Evolutionary conservation across 2,113 vertebrate species (phyloP).

Genomic region (Pluvialis apricaria): DNA sequence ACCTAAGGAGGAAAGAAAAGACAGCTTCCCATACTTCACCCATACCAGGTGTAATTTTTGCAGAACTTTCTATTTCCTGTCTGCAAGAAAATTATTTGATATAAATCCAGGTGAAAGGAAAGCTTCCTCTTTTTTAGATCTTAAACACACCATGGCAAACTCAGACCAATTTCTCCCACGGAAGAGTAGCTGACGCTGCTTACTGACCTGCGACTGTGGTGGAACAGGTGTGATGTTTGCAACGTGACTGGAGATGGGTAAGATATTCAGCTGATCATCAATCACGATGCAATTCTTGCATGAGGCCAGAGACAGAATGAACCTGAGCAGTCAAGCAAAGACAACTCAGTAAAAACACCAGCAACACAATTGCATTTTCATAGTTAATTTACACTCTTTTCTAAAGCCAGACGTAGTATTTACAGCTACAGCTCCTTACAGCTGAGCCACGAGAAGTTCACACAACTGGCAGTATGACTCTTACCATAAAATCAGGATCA

Average conservation of each 20-base stretch:
- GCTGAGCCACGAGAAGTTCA: neutral
- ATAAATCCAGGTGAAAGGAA: neutral
- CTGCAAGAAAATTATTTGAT: neutral
- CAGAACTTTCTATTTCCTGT: neutral
- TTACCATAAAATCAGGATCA: neutral
- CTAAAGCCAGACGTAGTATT: neutral
- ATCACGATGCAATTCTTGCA: slow-evolving; percentile 94
- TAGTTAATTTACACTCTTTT: neutral
- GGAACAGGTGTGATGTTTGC: slow-evolving; percentile 86
- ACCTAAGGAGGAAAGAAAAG: accelerated
- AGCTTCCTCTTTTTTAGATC: neutral
- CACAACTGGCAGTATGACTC: neutral
- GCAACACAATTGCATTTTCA: too few relatives aligned
- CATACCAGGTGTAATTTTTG: neutral
- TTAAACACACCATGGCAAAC: accelerated
- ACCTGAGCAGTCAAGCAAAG: slow-evolving; percentile 73
- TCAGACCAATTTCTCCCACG: neutral
- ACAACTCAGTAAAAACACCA: neutral
- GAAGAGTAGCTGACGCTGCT: accelerated
- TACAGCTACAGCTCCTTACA: neutral
- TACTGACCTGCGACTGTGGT: slow-evolving; percentile 82
- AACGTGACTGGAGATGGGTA: slow-evolving; percentile 90
- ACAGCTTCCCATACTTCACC: neutral
- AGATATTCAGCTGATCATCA: slow-evolving; percentile 92
- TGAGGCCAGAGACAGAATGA: slow-evolving; percentile 91